Conservation (phyloP, 2,797 vertebrate genomes). For the Hemibagrus guttatus region DNA sequence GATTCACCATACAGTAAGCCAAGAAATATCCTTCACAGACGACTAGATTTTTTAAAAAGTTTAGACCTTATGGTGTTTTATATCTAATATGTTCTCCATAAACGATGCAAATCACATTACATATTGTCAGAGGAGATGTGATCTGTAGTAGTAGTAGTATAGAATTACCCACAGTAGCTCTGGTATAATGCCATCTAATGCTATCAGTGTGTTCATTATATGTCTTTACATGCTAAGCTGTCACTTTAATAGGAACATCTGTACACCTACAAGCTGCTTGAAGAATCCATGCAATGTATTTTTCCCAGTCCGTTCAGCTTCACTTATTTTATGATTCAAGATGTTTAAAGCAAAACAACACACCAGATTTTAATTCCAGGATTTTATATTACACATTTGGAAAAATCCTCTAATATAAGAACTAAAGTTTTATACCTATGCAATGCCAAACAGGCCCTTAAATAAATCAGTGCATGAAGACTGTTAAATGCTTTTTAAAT, state of each 20-base stretch:
- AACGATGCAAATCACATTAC: not conserved
- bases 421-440: not conserved
- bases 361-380: not conserved
- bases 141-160: not conserved
- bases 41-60: not conserved
- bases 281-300: not conserved
- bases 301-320: not conserved
- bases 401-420: not conserved
- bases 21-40: not conserved
- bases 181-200: not conserved
- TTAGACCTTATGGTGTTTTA: not conserved
- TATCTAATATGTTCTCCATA: not conserved
- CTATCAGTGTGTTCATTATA: not conserved
- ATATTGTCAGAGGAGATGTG: not conserved
- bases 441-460: not conserved
- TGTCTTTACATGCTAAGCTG: not conserved
- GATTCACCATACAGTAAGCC: not conserved
- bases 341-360: not conserved
- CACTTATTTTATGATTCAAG: not conserved
- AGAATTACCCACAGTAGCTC: not conserved
- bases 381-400: not conserved
- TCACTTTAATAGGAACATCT: not conserved
- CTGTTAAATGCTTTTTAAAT: not conserved
- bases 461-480: not conserved
- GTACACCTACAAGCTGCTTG: not conserved